phyloP scores from a whole-genome alignment of 2,797 vertebrate species.

The Spinibarbus caldwelli region DNA sequence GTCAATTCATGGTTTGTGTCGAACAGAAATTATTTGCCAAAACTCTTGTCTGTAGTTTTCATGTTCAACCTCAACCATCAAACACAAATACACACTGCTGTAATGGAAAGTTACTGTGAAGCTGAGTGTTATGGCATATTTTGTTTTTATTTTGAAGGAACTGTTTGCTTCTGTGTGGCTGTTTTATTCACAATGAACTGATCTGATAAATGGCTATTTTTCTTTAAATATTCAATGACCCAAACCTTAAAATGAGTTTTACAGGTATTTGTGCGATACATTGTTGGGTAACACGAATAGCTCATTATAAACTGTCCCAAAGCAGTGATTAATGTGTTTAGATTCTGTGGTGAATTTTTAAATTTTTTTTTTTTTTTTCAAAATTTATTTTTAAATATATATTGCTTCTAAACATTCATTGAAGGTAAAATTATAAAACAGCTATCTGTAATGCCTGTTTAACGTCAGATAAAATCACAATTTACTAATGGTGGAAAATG shows the following conservation, averaged over 20 bases:
- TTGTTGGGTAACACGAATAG: background rate
- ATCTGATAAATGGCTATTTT: background rate
- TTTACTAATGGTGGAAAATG: constrained; percentile 28
- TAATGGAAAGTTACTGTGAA: constrained; percentile 72
- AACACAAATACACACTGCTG: constrained; percentile 33
- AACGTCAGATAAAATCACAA: background rate
- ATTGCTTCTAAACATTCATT: constrained; percentile 16
- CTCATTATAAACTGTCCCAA: constrained; percentile 6
- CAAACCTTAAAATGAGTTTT: too few species aligned
- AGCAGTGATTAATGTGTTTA: constrained; percentile 9
- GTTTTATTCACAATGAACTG: constrained; percentile 8
- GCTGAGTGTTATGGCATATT: constrained; percentile 54
- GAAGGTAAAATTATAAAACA: constrained; percentile 1
- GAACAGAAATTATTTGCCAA: constrained; percentile 73
- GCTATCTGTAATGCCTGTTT: background rate
- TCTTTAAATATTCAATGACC: constrained; percentile 7
- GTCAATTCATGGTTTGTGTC: constrained; percentile 78
- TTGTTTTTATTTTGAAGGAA: constrained; percentile 46
- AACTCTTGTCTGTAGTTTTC: constrained; percentile 87
- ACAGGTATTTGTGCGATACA: background rate
- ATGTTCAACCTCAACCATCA: constrained; percentile 84
- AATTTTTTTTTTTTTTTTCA: background rate
- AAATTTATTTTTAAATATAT: constrained; percentile 2
- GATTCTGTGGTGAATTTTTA: constrained; percentile 12
- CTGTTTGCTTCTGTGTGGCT: background rate